A percentile compares a stretch with the other conserved stretches of the same genome.
These are phyloP conservation scores for Bacillus rossius DNA, from an alignment of 1,140 invertebrate genomes.

Conservation along the genomic window DNA sequence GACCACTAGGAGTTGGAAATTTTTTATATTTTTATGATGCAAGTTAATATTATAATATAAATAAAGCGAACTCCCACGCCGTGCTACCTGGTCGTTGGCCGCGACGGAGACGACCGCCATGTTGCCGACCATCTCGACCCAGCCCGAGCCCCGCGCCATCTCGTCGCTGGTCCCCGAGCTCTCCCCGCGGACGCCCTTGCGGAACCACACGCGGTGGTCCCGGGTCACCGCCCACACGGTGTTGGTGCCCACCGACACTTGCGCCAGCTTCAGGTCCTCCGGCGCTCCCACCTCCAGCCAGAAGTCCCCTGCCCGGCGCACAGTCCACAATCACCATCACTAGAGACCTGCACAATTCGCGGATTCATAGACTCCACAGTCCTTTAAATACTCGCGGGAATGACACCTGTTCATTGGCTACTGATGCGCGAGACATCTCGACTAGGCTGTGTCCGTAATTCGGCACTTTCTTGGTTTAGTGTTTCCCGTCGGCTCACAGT, in stretches of 20 bases:
- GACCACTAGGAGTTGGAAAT: no score
- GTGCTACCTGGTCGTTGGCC: constrained; percentile 71
- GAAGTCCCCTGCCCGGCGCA: constrained; percentile 58
- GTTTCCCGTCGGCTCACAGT: no score
- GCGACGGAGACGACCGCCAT: constrained; percentile 79
- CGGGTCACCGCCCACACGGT: constrained; percentile 82
- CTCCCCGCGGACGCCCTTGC: constrained; percentile 73
- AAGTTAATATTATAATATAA: no score
- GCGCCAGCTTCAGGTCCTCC: constrained; percentile 57
- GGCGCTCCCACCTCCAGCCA: constrained; percentile 80
- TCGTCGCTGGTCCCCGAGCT: constrained; percentile 61
- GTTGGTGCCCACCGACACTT: constrained; percentile 78
- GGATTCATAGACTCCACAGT: no score
- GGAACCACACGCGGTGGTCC: constrained; percentile 84
- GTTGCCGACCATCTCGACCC: constrained; percentile 78
- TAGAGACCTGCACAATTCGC: no score
- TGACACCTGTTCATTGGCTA: no score
- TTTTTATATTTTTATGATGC: neutral
- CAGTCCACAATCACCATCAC: no score
- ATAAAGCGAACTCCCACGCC: no score
- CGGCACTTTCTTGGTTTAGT: no score
- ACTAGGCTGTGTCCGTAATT: no score
- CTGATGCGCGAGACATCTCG: no score
- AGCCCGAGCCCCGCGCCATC: constrained; percentile 64
- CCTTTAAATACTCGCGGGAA: no score